Base-by-base conservation (phyloP, 2,888 invertebrate genomes). In the Agonopterix heracliana region DNA sequence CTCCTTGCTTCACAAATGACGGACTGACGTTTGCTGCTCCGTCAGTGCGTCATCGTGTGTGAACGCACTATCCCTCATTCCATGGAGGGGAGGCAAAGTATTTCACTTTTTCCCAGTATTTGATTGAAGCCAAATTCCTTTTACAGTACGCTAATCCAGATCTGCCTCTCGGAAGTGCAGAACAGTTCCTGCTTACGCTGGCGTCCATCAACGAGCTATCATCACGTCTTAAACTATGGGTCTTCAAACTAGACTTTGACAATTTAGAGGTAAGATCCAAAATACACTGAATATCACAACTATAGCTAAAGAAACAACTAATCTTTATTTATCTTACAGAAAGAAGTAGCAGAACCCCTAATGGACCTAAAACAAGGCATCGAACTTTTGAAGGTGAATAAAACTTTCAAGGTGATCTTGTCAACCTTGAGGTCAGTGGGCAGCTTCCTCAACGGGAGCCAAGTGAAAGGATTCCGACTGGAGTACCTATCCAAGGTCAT, bases 351-450 rank as follows among this genome's bases (percentile, higher is more conserved):
- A 47, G 99, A 99, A 86, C 98, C 99, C 43, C 88, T 99, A 66
- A 98, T 98, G 97, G 99, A 99, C 89, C 89, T 99, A 64, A 99
- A 99, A 89, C 95, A 96, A 78, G 99, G 98, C 53, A 94, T 98
- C 76, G 97, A 97, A 81, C 93, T 96, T 53, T 87, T 99, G 57
- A 94, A 94, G 81, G 91, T 92, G 54, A 98, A 98, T 85, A 94
- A 94, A 83, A 99, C 99, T 36, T 98, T 99, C 89, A 94, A 96
- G 79, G 95, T 95, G 55, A 98, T 99, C 72, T 91, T 99, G 54
- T 95, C 98, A 50, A 97, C 97, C 38, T 90, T 99, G 56, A 90
- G 99, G 53, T 95, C 97, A 48, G 95, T 99, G 63, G 99, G 99
- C 61, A 98, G 97, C 86, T 98, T 98, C 78, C 91, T 99, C 53